Conservation (phyloP, 2,113 vertebrate genomes). For the Phainopepla nitens region DNA sequence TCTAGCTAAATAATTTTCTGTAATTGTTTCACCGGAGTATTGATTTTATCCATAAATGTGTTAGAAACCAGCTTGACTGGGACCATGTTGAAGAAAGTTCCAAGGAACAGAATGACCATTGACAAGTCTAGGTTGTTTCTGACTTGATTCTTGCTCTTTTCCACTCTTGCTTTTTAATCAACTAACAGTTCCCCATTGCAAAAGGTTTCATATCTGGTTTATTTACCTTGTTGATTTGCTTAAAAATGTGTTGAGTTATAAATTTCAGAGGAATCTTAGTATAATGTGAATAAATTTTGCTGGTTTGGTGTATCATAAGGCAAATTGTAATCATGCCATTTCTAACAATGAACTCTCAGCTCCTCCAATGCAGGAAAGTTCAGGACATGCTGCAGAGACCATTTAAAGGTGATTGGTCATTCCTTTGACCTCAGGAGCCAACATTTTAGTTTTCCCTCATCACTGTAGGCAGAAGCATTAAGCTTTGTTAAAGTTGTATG, state of each 20-base stretch:
- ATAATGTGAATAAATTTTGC: not conserved
- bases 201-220: not conserved
- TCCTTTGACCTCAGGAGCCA: not conserved
- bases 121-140: not conserved
- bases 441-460: not conserved
- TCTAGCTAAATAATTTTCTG: not conserved
- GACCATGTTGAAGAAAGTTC: not conserved
- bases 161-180: not conserved
- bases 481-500: not conserved
- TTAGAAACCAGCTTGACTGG: not conserved
- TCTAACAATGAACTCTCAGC: not conserved
- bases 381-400: not conserved
- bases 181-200: not conserved
- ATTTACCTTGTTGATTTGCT: not conserved
- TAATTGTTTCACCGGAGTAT: not conserved
- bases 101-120: not conserved
- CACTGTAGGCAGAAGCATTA: not conserved
- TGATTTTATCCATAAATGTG: not conserved
- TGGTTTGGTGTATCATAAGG: not conserved
- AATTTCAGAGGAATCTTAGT: not conserved
- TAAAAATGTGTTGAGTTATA: not conserved
- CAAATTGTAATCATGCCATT: not conserved
- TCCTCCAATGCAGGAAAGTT: not conserved
- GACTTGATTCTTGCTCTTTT: not conserved
- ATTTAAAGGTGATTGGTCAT: not conserved